Evolutionary conservation across 2,113 vertebrate genomes (phyloP), one percentile per base, ranked within the genome.

Genomic region (Montifringilla adamsi): DNA sequence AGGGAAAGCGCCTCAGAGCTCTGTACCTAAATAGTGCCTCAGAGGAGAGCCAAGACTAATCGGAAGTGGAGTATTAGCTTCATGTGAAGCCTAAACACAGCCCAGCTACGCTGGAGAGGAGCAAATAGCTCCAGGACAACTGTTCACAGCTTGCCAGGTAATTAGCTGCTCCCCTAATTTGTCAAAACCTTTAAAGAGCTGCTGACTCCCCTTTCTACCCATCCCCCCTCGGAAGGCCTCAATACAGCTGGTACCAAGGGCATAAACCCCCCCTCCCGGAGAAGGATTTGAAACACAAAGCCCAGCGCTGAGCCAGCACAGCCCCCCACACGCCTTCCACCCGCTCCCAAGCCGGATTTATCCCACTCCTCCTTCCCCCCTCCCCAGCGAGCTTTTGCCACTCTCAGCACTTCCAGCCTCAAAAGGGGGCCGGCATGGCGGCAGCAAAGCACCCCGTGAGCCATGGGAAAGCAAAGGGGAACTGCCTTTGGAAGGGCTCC

Each of bases 401-500:
- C 47, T 44, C 69, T 75, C 56, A 92, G 98, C 77, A 81, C 73
- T 82, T 95, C 50, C 27, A 93, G 95, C 80, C 96, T 66, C 97
- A 96, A 95, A 43, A 52, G 75, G 85, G 94, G 93, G 59, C 62
- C 8, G 37, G 93, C 58, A 15, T 28, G 27, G 95, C 16, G 4
- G 82, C 30, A 6, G 92, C 91, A 74, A 7, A 84, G 97, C 94
- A 50, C 96, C 91, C 94, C 75, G 18, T 8, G 63, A 97, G 95
- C 95, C 86, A 62, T 92, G 76, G 95, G 95, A 96, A 96, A 97
- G 96, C 88, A 13, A 96, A 97, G 97, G 96, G 95, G 97, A 98
- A 95, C 96, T 83, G 90, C 88, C 85, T 96, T 82, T 98, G 98
- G 98, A 98, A 96, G 87, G 89, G 88, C 93, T 98, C 98, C 98